A percentile compares a stretch with the other conserved stretches of the same genome.
Evolutionary conservation across 2,888 invertebrate species (phyloP).

Genomic region (Gari tellinella): DNA sequence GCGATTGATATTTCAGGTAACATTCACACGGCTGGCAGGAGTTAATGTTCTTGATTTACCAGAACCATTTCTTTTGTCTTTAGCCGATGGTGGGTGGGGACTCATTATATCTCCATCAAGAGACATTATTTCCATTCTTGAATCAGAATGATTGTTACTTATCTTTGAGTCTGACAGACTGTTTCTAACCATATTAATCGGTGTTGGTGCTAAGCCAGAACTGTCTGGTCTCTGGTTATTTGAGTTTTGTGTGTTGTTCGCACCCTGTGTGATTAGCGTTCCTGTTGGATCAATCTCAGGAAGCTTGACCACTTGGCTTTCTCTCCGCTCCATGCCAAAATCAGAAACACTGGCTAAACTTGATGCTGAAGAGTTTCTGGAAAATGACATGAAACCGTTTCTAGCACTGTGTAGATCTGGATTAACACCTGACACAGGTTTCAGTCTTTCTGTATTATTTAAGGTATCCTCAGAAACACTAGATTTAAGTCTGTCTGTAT

Average conservation of each 20-base stretch:
- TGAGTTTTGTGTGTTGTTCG: conserved; percentile 52
- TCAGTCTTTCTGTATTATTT: neutral
- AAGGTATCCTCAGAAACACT: conserved; percentile 5
- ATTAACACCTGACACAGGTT: neutral
- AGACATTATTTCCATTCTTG: conserved; percentile 64
- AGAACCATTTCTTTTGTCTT: conserved; percentile 38
- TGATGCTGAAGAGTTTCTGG: conserved; percentile 41
- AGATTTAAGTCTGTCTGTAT: neutral
- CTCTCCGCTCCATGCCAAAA: conserved; percentile 31
- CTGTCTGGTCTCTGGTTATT: conserved; percentile 42
- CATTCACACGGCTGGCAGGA: conserved; percentile 17
- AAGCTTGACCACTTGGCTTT: conserved; percentile 63
- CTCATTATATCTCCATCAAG: conserved; percentile 61
- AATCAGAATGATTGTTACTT: conserved; percentile 39
- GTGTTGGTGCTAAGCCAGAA: conserved; percentile 41
- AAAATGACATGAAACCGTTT: conserved; percentile 40
- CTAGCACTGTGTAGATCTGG: conserved; percentile 26
- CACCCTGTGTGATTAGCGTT: conserved; percentile 73
- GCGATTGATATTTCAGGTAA: conserved; percentile 1
- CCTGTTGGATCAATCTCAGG: conserved; percentile 74
- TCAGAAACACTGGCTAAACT: conserved; percentile 49
- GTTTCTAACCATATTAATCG: conserved; percentile 43
- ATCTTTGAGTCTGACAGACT: conserved; percentile 53
- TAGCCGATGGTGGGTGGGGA: conserved; percentile 61
- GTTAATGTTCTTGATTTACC: conserved; percentile 46